Base-by-base conservation (phyloP, 2,113 vertebrate species). In the Xenus cinereus region DNA sequence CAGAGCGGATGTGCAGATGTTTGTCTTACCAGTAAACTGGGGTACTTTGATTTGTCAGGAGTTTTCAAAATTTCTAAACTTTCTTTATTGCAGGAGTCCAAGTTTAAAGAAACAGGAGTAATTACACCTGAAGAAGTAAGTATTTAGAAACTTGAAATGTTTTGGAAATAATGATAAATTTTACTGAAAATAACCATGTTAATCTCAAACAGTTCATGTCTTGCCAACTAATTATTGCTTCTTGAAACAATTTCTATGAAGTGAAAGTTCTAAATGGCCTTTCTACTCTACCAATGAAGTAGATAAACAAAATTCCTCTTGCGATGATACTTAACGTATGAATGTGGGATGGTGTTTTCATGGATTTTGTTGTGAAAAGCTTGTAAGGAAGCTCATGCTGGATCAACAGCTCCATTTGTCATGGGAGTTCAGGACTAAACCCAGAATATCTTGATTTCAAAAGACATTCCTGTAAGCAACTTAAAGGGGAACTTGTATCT, bases 61-160 rank as follows among this genome's bases (percentile, higher is more conserved):
- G n/a, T 77, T 62, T 60, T 87, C 26, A 94, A 59, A 57, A 60
- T 82, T 66, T 93, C 54, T 46, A 59, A 78, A 80, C 92, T 94
- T 84, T 97, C 15, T 60, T 95, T 22, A 80, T 90, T 96, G 43
- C 97, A 99, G 99, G 99, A 99, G 86, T 99, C 99, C 7, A 99
- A 99, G 90, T 99, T 99, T 98, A 99, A 99, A 94, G 99, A 99
- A 98, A 99, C 99, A 48, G 99, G 99, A 96, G 99, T 99, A 64
- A 99, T 99, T 67, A 99, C 99, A 54, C 99, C 99, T 59, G 99
- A 99, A 92, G 99, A 99, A 98, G 99, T 99, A 96, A 98, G 98
- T 97, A 71, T 90, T 85, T 79, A 69, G 35, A 88, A 78, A 48
- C 19, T 81, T 37, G 22, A 53, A 57, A 75, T 88, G 32, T 66